Base-by-base conservation (phyloP, 2,888 invertebrate genomes). In the Callyntrura sp. region DNA sequence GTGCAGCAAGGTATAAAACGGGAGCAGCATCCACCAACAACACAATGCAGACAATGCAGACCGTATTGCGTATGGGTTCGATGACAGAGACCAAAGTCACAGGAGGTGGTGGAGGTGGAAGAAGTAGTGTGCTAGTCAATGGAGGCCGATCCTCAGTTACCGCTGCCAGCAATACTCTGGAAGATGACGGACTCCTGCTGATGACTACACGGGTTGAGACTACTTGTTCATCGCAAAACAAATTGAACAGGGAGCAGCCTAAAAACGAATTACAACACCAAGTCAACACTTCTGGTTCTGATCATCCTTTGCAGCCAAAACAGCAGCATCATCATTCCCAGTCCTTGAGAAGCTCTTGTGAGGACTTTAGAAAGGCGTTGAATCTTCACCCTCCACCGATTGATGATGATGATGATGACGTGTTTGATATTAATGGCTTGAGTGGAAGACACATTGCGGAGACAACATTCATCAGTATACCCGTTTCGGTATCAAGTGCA, bases 1-100 rank as follows among this genome's bases (percentile, higher is more conserved):
- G 92, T 79, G 92, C 92, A 82, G 93, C 92, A 82, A 93, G 94
- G 35, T 95, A 95, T 92, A 95, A 95, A 92, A 90, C 92, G 48
- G 95, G 95, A 4, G 95, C 95, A 0, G 95, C 94, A 60, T 95
- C 95, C 14, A 94, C 92, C 28, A 93, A 93, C 91, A 93, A 92
- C 76, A 93, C 93, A 28, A 68, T 93, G 88, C 93, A 91, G 65
- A 93, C 93, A 28, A 93, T 93, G 93, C 92, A 92, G 84, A 93
- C 93, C 12, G 91, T 92, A 45, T 85, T 93, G 70, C 91, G 93
- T 45, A 87, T 92, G 73, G 92, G 92, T 48, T 92, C 92, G 20
- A 82, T 92, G 25, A 91, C 90, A 55, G 93, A 93, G 83, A 91
- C 91, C 45, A 91, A 91, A 83, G 88, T 91, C 68, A 60, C 90